Base-by-base conservation (phyloP, 2,797 vertebrate species). In the Emydoidea blandingii region DNA sequence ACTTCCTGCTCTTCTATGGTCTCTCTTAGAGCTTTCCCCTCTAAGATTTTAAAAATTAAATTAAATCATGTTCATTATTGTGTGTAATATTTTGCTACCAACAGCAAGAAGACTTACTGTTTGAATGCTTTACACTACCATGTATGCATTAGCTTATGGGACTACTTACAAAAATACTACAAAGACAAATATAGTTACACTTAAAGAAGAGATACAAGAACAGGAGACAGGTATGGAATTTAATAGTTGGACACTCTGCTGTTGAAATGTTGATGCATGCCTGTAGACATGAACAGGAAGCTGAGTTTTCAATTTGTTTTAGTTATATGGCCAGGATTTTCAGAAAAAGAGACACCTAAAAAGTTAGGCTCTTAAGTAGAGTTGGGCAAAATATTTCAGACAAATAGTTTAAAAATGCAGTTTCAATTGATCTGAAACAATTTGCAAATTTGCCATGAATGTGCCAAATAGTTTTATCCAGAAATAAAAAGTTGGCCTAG, bases 31-130 rank as follows among this genome's bases (percentile, higher is more conserved):
- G 44, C 2, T 94, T 72, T 37, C 89, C 86, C 31, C 87, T 95
- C 97, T 95, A 86, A 89, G 96, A 97, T 87, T 98, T 52, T 62
- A 96, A 96, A 93, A 89, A 93, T 72, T 5, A 72, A 59, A 87
- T 44, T 83, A 90, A 44, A 93, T 79, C 12, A 59, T 14, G 34
- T 12, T 82, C 21, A 82, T 54, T 81, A 81, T 59, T 41, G 27
- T 31, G 56, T 83, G 27, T 37, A 49, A 57, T 57, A 57, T 21
- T n/a, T 37, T 19, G 52, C 21, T 41, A 52, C 27, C 50, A 82
- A 44, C 65, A 72, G 37, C 68, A 72, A 72, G n/a, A 41, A 2
- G 68, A 41, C 21, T 68, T 68, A 41, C 19, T 72, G 68, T 23
- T 72, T 72, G 68, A 72, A 23, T 72, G 68, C 16, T 21, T 72